Evolutionary conservation across 2,113 vertebrate species (phyloP).

Genomic region (Aptenodytes patagonicus): DNA sequence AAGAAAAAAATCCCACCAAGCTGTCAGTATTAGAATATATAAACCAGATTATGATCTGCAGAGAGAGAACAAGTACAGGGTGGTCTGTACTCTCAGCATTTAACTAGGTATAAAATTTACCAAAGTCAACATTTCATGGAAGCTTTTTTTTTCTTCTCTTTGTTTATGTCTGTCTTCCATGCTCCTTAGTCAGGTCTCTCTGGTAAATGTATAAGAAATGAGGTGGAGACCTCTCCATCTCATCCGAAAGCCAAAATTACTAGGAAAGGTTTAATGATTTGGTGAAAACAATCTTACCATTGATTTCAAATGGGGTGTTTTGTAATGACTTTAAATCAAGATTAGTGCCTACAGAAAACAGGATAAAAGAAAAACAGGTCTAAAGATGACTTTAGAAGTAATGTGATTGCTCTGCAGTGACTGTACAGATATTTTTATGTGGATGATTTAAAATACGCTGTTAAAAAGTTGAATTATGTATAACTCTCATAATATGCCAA

Average conservation of each 20-base stretch:
- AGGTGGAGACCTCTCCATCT: not conserved
- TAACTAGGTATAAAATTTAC: not conserved
- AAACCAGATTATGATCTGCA: not conserved
- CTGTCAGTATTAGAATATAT: not conserved
- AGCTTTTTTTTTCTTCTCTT: not conserved
- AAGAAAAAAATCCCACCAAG: not conserved
- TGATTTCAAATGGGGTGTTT: not conserved
- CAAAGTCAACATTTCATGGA: not conserved
- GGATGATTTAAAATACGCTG: not conserved
- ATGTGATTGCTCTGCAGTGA: not conserved
- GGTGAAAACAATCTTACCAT: not conserved
- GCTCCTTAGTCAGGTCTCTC: not conserved
- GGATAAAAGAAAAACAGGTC: not conserved
- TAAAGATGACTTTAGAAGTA: not conserved
- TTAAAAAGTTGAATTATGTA: conserved; percentile 29
- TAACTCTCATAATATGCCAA: not conserved
- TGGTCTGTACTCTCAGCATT: not conserved
- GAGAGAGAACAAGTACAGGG: not conserved
- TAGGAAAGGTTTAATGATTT: not conserved
- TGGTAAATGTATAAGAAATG: not conserved
- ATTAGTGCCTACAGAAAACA: not conserved
- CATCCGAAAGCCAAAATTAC: not conserved
- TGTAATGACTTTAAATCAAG: not conserved
- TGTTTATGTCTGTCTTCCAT: not conserved
- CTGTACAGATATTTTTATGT: not conserved